Conservation (phyloP, 2,113 vertebrate genomes). For the Leptosomus discolor region DNA sequence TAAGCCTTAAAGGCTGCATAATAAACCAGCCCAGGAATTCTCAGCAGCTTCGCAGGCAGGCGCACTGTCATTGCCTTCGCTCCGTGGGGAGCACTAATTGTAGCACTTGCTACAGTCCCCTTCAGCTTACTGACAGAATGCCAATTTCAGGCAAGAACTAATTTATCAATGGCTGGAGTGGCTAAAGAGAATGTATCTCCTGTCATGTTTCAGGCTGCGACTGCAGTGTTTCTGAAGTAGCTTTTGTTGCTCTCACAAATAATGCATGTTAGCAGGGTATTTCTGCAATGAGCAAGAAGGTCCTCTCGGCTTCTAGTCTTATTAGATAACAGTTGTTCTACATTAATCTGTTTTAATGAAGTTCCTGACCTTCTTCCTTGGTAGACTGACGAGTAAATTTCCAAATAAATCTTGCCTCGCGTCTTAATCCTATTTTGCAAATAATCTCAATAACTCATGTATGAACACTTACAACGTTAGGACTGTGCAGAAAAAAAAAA, state of each 20-base stretch:
- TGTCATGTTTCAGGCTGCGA: background rate
- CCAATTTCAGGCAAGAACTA: constrained; percentile 31
- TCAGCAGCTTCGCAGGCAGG: background rate
- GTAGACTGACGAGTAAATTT: constrained; percentile 2
- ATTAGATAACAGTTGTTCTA: constrained; percentile 14
- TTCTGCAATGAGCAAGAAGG: background rate
- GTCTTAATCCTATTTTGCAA: constrained; percentile 37
- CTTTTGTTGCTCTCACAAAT: background rate
- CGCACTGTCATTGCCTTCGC: background rate
- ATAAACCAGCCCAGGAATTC: background rate
- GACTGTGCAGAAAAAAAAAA: background rate
- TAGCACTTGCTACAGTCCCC: background rate
- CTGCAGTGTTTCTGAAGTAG: background rate
- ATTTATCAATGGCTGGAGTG: constrained; percentile 21
- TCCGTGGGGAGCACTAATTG: constrained; percentile 11
- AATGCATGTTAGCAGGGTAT: background rate
- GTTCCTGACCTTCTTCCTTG: constrained; percentile 33
- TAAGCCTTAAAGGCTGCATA: background rate
- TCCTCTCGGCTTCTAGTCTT: background rate
- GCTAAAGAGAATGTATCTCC: constrained; percentile 49
- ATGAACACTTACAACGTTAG: accelerated
- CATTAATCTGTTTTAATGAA: constrained; percentile 61
- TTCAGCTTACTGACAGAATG: constrained; percentile 18
- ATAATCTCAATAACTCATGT: constrained; percentile 25
- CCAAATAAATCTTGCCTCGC: background rate